Percentiles rank a stretch among this genome's conserved stretches.
Evolutionary conservation across 35 echinoderm and acorn worm species (phyloP).

Genomic region (Apostichopus parvimensis): DNA sequence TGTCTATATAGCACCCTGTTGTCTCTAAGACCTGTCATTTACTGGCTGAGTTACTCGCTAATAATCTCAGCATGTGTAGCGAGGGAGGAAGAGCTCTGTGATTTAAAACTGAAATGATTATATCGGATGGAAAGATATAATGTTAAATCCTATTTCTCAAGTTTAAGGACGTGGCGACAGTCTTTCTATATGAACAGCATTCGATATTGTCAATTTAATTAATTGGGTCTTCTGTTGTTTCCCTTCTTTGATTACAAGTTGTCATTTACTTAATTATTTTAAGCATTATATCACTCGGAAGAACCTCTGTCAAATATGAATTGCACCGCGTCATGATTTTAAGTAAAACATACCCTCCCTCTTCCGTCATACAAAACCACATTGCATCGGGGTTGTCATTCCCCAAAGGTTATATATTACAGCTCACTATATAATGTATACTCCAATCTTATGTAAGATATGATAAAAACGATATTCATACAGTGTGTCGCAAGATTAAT

Average conservation of each 20-base stretch:
- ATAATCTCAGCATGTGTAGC: not conserved
- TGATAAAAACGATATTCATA: too few relatives aligned
- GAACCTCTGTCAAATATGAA: not conserved
- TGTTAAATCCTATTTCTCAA: not conserved
- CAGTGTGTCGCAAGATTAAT: too few relatives aligned
- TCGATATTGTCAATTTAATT: not conserved
- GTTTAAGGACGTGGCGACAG: not conserved
- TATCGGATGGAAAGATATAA: not conserved
- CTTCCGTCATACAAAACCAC: too few relatives aligned
- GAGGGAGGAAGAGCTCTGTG: not conserved
- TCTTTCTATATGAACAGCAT: not conserved
- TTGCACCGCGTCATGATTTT: too few relatives aligned
- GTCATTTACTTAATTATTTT: not conserved
- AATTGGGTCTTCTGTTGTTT: not conserved
- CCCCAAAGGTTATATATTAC: too few relatives aligned
- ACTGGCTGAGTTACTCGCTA: not conserved
- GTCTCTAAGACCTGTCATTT: not conserved
- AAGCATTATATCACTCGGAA: not conserved
- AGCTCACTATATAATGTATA: too few relatives aligned
- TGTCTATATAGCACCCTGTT: too few relatives aligned
- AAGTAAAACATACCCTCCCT: too few relatives aligned
- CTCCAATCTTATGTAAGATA: too few relatives aligned
- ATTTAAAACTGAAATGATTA: not conserved
- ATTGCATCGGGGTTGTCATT: too few relatives aligned
- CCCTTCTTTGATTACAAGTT: not conserved